A percentile compares a stretch with the other conserved stretches of the same genome.
Conservation (phyloP, 1,140 invertebrate genomes). For the Saccostrea echinata region DNA sequence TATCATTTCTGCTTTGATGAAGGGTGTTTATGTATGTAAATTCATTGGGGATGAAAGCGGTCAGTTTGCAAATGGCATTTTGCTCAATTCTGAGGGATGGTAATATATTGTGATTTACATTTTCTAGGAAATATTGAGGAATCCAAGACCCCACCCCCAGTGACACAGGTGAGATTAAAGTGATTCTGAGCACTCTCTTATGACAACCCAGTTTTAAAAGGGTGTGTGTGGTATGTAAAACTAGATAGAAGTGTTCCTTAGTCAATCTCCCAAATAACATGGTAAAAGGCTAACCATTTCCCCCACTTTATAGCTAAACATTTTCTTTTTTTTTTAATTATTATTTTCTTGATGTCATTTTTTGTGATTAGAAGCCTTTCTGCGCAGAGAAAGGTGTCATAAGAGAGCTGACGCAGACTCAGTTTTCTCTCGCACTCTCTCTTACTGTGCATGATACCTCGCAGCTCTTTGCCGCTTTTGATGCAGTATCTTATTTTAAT, state of each 20-base stretch:
- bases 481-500: no score
- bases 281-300: constrained; percentile 13
- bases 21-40: no score
- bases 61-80: neutral
- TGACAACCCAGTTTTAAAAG: neutral
- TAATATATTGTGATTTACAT: neutral
- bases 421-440: constrained; percentile 34
- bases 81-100: neutral
- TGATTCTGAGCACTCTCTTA: constrained; percentile 36
- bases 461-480: neutral
- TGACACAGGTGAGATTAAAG: constrained; percentile 33
- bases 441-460: neutral
- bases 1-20: no score
- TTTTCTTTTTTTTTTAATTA: neutral
- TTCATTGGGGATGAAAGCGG: no score
- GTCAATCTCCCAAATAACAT: neutral
- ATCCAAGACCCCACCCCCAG: neutral
- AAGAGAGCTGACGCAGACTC: constrained; percentile 33
- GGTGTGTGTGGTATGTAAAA: constrained; percentile 24
- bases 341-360: neutral
- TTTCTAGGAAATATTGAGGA: constrained; percentile 30
- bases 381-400: constrained; percentile 26
- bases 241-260: constrained; percentile 24
- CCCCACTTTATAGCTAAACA: neutral
- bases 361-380: constrained; percentile 10